A percentile compares a stretch with the other conserved stretches of the same genome.
phyloP scores from a whole-genome alignment of 2,888 invertebrate genomes.

The Dryobotodes eremita region DNA sequence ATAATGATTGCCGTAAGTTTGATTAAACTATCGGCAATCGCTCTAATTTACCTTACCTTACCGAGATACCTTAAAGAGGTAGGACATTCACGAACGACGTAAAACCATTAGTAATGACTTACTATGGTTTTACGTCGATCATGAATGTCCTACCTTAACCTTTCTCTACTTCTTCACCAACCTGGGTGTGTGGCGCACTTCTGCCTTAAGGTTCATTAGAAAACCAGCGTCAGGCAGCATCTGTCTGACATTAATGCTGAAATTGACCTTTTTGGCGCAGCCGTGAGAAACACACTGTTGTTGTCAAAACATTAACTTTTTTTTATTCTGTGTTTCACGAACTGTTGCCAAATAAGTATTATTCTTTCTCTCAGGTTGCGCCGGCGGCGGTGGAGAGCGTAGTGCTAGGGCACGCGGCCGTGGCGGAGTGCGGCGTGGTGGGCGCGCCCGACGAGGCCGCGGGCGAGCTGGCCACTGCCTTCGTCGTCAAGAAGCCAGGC shows the following conservation, averaged over 20 bases:
- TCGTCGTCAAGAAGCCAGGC: conserved; percentile 92
- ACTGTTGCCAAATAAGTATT: too few species aligned
- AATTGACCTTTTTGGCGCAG: neutral
- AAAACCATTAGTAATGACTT: neutral
- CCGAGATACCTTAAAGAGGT: neutral
- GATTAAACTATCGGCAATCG: neutral
- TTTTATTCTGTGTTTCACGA: neutral
- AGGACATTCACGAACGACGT: too few species aligned
- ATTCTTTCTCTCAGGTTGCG: conserved; percentile 88
- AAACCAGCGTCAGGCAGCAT: neutral
- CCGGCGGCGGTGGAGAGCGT: conserved; percentile 96
- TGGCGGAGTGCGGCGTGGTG: conserved; percentile 95
- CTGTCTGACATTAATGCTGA: neutral
- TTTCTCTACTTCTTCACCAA: neutral
- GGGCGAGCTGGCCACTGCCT: conserved; percentile 95
- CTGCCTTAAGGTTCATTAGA: neutral
- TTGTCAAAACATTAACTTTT: neutral
- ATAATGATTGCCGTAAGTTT: neutral
- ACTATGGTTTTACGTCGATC: neutral
- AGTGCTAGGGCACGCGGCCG: conserved; percentile 92
- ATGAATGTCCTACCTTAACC: neutral
- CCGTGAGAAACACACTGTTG: neutral
- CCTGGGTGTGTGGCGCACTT: neutral
- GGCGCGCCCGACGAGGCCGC: conserved; percentile 93
- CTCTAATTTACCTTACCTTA: neutral